A percentile compares a stretch with the other conserved stretches of the same genome.
These are phyloP conservation scores for Sebastes schlegelii DNA, from an alignment of 2,113 vertebrate species.

Conservation along the genomic window DNA sequence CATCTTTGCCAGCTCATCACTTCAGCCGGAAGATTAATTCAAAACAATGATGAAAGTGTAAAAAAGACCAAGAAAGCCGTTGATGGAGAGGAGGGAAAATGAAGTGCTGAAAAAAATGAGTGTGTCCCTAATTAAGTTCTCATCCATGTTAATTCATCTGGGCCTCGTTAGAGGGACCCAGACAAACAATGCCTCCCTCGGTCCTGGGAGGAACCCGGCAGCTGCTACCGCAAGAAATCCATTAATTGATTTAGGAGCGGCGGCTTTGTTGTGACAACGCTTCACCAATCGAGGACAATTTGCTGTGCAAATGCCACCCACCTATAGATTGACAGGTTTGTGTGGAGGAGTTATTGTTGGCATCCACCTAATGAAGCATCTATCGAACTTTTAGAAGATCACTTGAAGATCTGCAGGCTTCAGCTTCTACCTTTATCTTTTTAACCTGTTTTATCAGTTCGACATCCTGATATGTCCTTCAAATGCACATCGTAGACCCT, in stretches of 20 bases:
- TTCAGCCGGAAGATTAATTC: neutral
- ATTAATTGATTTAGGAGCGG: slow-evolving; percentile 53
- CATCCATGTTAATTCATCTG: slow-evolving; percentile 53
- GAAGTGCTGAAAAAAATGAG: slow-evolving; percentile 11
- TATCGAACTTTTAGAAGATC: too few relatives aligned
- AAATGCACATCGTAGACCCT: too few relatives aligned
- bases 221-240: slow-evolving; percentile 54
- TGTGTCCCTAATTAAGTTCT: slow-evolving; percentile 53
- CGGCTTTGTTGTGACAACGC: slow-evolving; percentile 42
- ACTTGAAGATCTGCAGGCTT: too few relatives aligned
- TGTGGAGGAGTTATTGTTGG: slow-evolving; percentile 17
- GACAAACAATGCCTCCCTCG: slow-evolving; percentile 30
- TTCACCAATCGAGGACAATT: slow-evolving; percentile 3
- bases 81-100: neutral
- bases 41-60: neutral
- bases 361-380: slow-evolving; percentile 13
- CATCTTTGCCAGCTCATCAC: slow-evolving; percentile 9
- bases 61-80: neutral
- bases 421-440: too few relatives aligned
- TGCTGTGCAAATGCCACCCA: slow-evolving; percentile 1
- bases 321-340: slow-evolving; percentile 17
- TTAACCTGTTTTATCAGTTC: too few relatives aligned
- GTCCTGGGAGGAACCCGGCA: slow-evolving; percentile 50
- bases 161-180: slow-evolving; percentile 45
- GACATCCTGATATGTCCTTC: too few relatives aligned